Evolutionary conservation across 1,140 invertebrate species (phyloP).

Genomic region (Apis mellifera): Amel_HAv3.1 CM009939.2:4876501-4877000

Average conservation of each 20-base stretch:
- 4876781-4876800: neutral
- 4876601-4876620: no score
- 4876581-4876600: no score
- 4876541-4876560: neutral
- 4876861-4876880: neutral
- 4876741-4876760: no score
- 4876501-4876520: slow-evolving; percentile 39
- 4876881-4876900: neutral
- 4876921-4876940: neutral
- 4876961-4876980: slow-evolving; percentile 9
- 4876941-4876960: neutral
- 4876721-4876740: no score
- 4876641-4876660: no score
- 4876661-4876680: no score
- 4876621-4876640: no score
- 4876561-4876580: neutral
- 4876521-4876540: slow-evolving; percentile 15
- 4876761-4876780: no score
- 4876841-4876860: neutral
- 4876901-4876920: neutral
- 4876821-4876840: neutral
- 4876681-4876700: no score
- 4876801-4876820: neutral
- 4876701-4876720: no score
- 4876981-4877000: neutral